Evolutionary conservation across 2,797 vertebrate species (phyloP).

Genomic region (Ptychadena robeensis): DNA sequence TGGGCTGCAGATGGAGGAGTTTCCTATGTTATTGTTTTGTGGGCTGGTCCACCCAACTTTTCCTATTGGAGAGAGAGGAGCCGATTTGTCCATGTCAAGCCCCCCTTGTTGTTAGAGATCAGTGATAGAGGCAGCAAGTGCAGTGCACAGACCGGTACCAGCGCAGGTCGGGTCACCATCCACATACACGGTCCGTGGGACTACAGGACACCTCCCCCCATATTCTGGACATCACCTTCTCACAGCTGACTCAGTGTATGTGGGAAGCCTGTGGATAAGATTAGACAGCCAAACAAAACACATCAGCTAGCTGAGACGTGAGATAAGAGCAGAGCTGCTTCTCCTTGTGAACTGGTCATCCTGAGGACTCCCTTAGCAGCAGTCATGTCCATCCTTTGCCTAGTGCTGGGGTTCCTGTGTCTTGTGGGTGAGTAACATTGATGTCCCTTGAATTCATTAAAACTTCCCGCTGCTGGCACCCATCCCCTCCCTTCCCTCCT

Average conservation of each 20-base stretch:
- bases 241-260: neutral
- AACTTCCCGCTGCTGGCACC: slow-evolving; percentile 37
- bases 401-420: slow-evolving; percentile 31
- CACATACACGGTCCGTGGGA: neutral
- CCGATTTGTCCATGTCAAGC: slow-evolving; percentile 37
- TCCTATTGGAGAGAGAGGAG: slow-evolving; percentile 39
- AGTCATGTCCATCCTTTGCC: slow-evolving; percentile 36
- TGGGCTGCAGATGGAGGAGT: slow-evolving; percentile 57
- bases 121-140: slow-evolving; percentile 31
- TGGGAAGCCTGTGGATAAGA: neutral
- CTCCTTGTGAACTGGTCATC: neutral
- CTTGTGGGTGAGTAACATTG: slow-evolving; percentile 40
- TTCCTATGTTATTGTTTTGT: slow-evolving; percentile 62
- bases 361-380: neutral
- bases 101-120: slow-evolving; percentile 14
- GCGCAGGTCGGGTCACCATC: neutral
- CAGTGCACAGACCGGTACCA: neutral
- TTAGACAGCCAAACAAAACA: neutral
- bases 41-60: slow-evolving; percentile 55
- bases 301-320: neutral
- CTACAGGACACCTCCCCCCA: neutral
- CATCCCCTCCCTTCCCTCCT: slow-evolving; percentile 25
- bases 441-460: slow-evolving; percentile 27
- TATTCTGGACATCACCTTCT: neutral
- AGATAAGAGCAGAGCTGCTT: neutral